Conservation (phyloP, 2,113 vertebrate genomes). For the Leptobrachium ailaonicum region DNA sequence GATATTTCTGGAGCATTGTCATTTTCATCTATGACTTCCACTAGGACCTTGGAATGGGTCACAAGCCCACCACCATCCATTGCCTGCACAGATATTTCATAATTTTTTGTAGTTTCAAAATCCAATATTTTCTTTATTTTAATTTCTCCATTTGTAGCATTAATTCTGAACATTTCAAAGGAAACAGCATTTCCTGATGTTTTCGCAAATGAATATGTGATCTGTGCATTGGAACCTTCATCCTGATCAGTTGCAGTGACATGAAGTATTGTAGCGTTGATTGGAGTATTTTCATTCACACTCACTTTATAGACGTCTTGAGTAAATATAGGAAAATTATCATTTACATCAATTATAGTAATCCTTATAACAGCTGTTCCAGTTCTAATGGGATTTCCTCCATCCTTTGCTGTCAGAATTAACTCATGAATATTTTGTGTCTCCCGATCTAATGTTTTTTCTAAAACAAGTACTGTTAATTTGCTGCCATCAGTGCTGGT, state of each 20-base stretch:
- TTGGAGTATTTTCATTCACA: slow-evolving; percentile 52
- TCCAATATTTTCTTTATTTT: slow-evolving; percentile 50
- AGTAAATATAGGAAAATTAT: slow-evolving; percentile 62
- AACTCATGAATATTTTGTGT: slow-evolving; percentile 51
- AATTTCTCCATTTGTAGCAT: slow-evolving; percentile 57
- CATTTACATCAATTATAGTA: slow-evolving; percentile 60
- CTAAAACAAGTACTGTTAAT: slow-evolving; percentile 58
- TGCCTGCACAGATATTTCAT: slow-evolving; percentile 64
- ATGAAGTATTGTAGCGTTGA: slow-evolving; percentile 50
- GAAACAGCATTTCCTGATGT: slow-evolving; percentile 29
- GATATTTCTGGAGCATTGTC: slow-evolving; percentile 63
- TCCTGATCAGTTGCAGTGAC: slow-evolving; percentile 61
- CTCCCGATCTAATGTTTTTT: slow-evolving; percentile 63
- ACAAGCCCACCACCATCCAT: slow-evolving; percentile 68
- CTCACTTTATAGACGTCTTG: slow-evolving; percentile 55
- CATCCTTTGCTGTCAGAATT: slow-evolving; percentile 57
- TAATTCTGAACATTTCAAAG: slow-evolving; percentile 51
- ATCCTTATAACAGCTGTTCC: slow-evolving; percentile 55
- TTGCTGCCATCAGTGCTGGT: slow-evolving; percentile 53
- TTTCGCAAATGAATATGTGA: slow-evolving; percentile 60
- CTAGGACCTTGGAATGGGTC: slow-evolving; percentile 64
- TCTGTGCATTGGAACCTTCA: slow-evolving; percentile 54
- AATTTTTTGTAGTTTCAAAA: slow-evolving; percentile 55
- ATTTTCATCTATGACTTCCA: slow-evolving; percentile 74
- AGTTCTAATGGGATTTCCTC: slow-evolving; percentile 49